A percentile compares a stretch with the other conserved stretches of the same genome.
These are phyloP conservation scores for Amorpha juglandis DNA, from an alignment of 2,888 invertebrate species.

Conservation along the genomic window DNA sequence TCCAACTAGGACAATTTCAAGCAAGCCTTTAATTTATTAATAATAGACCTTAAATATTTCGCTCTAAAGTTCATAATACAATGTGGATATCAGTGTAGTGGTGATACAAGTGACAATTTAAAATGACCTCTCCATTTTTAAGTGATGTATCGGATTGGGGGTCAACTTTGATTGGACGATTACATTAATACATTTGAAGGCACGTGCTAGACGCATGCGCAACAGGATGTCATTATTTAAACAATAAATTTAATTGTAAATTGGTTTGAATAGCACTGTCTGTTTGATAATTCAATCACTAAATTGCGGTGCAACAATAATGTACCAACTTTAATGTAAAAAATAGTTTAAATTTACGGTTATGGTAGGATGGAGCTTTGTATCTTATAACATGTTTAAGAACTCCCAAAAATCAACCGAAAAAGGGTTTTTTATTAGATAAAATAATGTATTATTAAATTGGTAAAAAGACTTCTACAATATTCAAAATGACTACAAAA, in stretches of 20 bases:
- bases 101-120: conserved; percentile 19
- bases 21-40: neutral
- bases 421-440: too few species aligned
- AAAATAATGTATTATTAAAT: too few species aligned
- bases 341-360: neutral
- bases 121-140: conserved; percentile 39
- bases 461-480: too few species aligned
- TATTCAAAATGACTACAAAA: too few species aligned
- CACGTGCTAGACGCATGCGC: conserved; percentile 61
- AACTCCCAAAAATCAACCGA: too few species aligned
- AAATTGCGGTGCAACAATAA: conserved; percentile 29
- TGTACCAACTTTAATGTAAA: neutral
- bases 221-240: conserved; percentile 68
- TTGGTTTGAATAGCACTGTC: conserved; percentile 43
- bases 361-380: neutral
- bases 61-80: neutral
- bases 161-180: conserved; percentile 23
- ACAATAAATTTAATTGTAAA: conserved; percentile 75
- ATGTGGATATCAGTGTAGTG: neutral
- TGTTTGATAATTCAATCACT: conserved; percentile 33
- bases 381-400: neutral
- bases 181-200: conserved; percentile 32
- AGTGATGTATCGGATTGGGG: conserved; percentile 29
- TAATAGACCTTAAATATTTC: neutral
- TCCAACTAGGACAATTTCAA: neutral